Evolutionary conservation across 2,797 vertebrate genomes (phyloP), one percentile per base, ranked within the genome.

Genomic region (Neoniphon sammara): DNA sequence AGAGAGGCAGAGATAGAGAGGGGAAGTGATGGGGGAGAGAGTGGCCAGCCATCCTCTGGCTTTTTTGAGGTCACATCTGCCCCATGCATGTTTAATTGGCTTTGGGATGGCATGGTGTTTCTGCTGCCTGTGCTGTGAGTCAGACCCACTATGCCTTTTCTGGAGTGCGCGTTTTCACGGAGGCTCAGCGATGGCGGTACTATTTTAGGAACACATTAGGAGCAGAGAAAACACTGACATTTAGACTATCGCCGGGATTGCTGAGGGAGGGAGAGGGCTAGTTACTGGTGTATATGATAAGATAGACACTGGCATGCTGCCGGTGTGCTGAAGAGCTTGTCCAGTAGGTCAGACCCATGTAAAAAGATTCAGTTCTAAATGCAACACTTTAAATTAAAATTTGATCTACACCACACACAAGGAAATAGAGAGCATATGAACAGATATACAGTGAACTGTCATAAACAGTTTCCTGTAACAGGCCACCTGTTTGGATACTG

Each of bases 21-120:
- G 71, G 70, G 63, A 74, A 78, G 61, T 70, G 77, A 77, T 30
- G 63, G 20, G 67, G 58, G 42, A 61, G 64, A 76, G 73, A 76
- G 72, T 64, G 71, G 55, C 77, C 78, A 78, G 78, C 79, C 69
- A 75, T 83, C 75, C 66, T 59, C 25, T 23, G 64, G 54, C 44
- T 82, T 73, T 18, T 65, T 59, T 4, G 84, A 91, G 89, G 90
- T 89, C 87, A 86, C 81, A 77, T 66, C 79, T 83, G 86, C 83
- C 82, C 83, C 82, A 80, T 89, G 89, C 89, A 91, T 91, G 91
- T 91, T 91, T 91, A 90, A 93, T 93, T 91, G 87, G 85, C 89
- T 92, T 86, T 89, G 76, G 81, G 88, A 87, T 79, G 85, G 53
- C 70, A 73, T 80, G 80, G 85, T 77, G 83, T 85, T 87, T 88